A percentile compares a stretch with the other conserved stretches of the same genome.
Evolutionary conservation across 2,113 vertebrate species (phyloP).

Genomic region (Thryonomys swinderianus): DNA sequence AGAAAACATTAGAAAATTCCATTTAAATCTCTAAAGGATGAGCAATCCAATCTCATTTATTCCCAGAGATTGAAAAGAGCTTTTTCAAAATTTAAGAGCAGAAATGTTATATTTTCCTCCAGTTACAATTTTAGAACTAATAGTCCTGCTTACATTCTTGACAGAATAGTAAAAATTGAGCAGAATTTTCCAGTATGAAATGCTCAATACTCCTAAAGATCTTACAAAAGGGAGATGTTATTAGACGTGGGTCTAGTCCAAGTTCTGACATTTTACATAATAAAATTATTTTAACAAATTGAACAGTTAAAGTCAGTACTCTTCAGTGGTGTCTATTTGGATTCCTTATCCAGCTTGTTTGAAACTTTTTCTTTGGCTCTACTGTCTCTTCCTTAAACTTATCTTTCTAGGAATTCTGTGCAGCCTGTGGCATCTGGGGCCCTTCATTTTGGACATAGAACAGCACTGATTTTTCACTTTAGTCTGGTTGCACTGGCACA

Average conservation of each 20-base stretch:
- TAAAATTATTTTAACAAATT: neutral
- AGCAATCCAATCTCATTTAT: neutral
- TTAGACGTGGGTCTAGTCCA: neutral
- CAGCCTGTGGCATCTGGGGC: neutral
- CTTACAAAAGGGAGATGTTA: neutral
- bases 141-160: neutral
- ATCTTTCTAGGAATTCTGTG: neutral
- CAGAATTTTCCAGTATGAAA: neutral
- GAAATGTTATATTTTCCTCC: neutral
- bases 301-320: neutral
- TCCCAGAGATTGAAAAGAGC: neutral
- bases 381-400: neutral
- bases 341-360: neutral
- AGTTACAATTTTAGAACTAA: neutral
- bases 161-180: neutral
- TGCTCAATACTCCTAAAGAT: neutral
- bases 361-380: neutral
- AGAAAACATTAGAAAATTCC: neutral
- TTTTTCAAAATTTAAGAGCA: slow-evolving; percentile 4
- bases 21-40: neutral
- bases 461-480: neutral
- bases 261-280: neutral
- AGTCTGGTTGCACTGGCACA: neutral
- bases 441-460: neutral
- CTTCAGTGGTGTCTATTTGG: neutral